These are phyloP conservation scores for Campaea margaritaria DNA, from an alignment of 2,888 invertebrate species.

Conservation along the genomic window DNA sequence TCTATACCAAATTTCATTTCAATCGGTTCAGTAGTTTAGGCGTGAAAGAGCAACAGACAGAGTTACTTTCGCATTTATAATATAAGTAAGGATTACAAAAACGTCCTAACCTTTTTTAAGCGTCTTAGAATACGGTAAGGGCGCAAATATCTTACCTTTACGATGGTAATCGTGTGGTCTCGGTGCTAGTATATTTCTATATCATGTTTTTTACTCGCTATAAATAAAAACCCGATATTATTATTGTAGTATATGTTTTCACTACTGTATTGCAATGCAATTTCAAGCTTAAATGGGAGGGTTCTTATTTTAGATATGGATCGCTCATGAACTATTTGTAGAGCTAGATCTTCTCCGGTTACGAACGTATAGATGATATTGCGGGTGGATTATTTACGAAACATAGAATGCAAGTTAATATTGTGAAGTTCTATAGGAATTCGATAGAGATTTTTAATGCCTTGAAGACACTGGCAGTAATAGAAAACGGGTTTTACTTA, in stretches of 20 bases:
- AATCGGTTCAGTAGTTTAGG: neutral
- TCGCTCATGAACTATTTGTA: constrained; percentile 25
- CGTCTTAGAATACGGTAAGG: no score
- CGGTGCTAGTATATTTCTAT: no score
- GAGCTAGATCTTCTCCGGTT: constrained; percentile 19
- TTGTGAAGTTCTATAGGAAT: no score
- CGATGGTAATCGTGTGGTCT: no score
- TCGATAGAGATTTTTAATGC: no score
- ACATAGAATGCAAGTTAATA: no score
- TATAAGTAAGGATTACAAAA: no score
- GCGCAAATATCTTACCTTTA: no score
- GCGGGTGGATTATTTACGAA: neutral
- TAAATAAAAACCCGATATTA: neutral
- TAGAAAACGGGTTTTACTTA: no score
- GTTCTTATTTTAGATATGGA: constrained; percentile 18
- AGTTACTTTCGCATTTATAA: no score
- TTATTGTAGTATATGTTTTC: neutral
- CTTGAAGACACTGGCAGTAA: no score
- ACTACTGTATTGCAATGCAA: neutral
- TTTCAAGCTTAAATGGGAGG: neutral
- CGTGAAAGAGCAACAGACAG: neutral
- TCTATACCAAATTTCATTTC: neutral
- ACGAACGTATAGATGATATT: constrained; percentile 9
- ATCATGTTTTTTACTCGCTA: no score
- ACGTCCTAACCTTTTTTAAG: neutral